These are phyloP conservation scores for Nothocercus julius DNA, from an alignment of 2,113 vertebrate genomes.

Conservation along the genomic window DNA sequence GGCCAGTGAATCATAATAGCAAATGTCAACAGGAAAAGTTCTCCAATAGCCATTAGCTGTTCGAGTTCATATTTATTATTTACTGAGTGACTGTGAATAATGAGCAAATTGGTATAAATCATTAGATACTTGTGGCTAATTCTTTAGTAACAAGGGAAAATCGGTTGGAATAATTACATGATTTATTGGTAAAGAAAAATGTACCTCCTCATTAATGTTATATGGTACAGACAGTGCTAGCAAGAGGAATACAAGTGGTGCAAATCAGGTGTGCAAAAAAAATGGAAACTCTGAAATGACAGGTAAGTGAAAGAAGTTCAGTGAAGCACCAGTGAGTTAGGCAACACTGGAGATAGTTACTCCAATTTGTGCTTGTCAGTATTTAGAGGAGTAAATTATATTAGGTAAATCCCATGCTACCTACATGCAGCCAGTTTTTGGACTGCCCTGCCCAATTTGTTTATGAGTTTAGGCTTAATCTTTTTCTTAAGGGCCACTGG, in stretches of 20 bases:
- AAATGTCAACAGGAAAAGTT: conserved; percentile 61
- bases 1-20: conserved; percentile 32
- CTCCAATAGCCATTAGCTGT: conserved; percentile 53
- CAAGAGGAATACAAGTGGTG: not conserved
- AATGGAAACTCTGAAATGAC: not conserved
- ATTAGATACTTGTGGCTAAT: conserved; percentile 23
- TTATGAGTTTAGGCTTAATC: not conserved
- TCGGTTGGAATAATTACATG: conserved; percentile 33
- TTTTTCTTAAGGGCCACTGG: not conserved
- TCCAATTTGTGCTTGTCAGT: not conserved
- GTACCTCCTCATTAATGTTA: not conserved
- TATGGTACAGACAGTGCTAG: not conserved
- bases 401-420: not conserved
- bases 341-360: not conserved
- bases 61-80: conserved; percentile 57
- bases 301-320: not conserved
- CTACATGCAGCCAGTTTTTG: not conserved
- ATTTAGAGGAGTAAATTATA: not conserved
- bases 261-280: not conserved
- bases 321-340: not conserved
- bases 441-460: not conserved
- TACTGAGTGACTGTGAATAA: conserved; percentile 52
- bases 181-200: conserved; percentile 12
- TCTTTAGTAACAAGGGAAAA: conserved; percentile 13
- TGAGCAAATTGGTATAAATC: conserved; percentile 57